These are phyloP conservation scores for Eulemur rubriventer DNA, from an alignment of 2,797 vertebrate species.

Conservation along the genomic window DNA sequence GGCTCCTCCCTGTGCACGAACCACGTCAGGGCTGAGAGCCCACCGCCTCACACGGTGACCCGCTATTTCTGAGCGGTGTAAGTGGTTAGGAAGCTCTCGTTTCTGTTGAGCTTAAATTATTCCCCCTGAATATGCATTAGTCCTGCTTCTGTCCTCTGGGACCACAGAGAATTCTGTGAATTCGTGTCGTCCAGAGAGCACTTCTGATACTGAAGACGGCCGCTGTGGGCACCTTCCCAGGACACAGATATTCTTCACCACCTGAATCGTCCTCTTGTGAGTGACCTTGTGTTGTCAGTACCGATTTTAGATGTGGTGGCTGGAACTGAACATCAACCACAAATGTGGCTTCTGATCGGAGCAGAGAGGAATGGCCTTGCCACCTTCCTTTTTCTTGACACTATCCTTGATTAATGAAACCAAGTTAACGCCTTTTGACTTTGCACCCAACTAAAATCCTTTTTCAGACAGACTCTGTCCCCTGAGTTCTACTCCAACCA, in stretches of 20 bases:
- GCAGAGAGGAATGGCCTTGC: neutral
- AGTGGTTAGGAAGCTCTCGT: neutral
- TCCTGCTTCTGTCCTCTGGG: neutral
- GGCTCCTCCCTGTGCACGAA: neutral
- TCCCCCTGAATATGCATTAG: neutral
- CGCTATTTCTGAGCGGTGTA: neutral
- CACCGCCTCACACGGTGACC: neutral
- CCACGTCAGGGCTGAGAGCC: neutral
- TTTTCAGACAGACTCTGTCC: neutral
- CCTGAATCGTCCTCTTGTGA: neutral
- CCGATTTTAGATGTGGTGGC: neutral
- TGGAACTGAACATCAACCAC: neutral
- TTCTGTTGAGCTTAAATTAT: neutral
- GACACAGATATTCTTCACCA: neutral
- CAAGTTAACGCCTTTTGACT: neutral
- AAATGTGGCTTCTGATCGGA: neutral
- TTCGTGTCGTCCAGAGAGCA: neutral
- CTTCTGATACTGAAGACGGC: neutral
- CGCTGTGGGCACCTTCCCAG: accelerated
- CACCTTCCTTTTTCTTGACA: neutral
- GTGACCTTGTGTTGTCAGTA: neutral
- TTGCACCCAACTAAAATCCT: neutral
- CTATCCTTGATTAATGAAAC: neutral
- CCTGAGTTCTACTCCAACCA: neutral
- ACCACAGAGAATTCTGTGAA: neutral